Conservation (phyloP, 2,888 invertebrate species). For the Agrypnus murinus region DNA sequence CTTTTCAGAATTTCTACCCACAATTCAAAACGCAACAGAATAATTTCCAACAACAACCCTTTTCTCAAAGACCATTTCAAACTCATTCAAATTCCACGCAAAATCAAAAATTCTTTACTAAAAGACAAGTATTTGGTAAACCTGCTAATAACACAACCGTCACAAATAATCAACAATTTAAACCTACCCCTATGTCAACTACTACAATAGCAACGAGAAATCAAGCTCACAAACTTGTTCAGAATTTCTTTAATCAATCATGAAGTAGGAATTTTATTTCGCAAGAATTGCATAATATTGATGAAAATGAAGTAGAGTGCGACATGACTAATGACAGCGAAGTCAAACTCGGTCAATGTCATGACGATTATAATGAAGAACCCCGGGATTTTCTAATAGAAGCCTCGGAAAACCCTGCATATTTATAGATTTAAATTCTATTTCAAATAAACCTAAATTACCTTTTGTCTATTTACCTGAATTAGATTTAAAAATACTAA, state of each 20-base stretch:
- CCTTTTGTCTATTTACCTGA: constrained; percentile 45
- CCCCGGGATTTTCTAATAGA: constrained; percentile 39
- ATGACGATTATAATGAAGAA: not conserved
- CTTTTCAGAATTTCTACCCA: constrained; percentile 6
- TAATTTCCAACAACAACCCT: too few species aligned
- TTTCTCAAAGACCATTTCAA: not conserved
- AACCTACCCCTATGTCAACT: constrained; percentile 38
- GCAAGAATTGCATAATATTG: constrained; percentile 25
- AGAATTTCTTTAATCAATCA: constrained; percentile 18
- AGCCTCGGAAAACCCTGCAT: constrained; percentile 34
- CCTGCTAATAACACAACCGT: not conserved
- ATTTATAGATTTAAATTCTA: constrained; percentile 38
- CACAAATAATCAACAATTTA: not conserved
- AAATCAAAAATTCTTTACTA: constrained; percentile 18
- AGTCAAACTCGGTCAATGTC: not conserved
- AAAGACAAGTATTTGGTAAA: constrained; percentile 31
- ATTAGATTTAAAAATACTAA: constrained; percentile 45
- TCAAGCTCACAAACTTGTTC: not conserved
- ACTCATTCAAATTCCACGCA: not conserved
- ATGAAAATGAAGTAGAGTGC: not conserved
- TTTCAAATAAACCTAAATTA: constrained; percentile 49
- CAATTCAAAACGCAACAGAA: not conserved
- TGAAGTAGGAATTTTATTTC: constrained; percentile 26
- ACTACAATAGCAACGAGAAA: constrained; percentile 21
- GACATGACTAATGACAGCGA: not conserved